Base-by-base conservation (phyloP, 1,140 invertebrate species). In the Dendroctonus ponderosae region DNA sequence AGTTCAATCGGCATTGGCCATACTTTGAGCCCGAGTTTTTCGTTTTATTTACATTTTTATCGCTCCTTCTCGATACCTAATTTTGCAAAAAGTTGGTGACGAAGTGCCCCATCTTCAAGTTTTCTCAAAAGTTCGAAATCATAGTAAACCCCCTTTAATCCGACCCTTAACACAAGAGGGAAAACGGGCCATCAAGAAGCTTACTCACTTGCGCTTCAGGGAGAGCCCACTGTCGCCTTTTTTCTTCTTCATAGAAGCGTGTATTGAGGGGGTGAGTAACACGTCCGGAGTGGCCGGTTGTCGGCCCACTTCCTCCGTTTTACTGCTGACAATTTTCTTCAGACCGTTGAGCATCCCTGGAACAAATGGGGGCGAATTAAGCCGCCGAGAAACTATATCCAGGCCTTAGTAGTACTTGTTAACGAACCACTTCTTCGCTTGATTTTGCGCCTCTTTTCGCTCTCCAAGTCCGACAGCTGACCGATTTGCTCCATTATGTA, bases 391-490 rank as follows among this genome's bases (percentile, higher is more conserved):
- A 50, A 39, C 37, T 59, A 67, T 69, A 68, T 57, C 74, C 3
- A 26, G 26, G 26, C 26, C 26, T 26, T 26, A 26, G 26, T 26
- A 26, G 26, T 84, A 92, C 90, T 85, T 81, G 90, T 91, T 67
- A 93, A 82, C 74, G 91, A 92, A 73, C 91, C 89, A 84, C 90
- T 92, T 71, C 91, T 82, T 72, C 88, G 81, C 78, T 89, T 89
- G 75, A 90, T 90, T 73, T 86, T 87, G 75, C 86, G 87, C 73
- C 82, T 73, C 71, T 81, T 74, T 42, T 71, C 72, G 26, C 70
- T 66, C 70, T 78, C 63, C 62, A 72, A 68, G 26, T 68, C 51
- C 41, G 50, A 51, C 0, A 66, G 44, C 50, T 73, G 67, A 1
- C 70, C 78, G 61, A 84, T 74, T 72, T 72, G 75, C 69, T 83